A percentile compares a stretch with the other conserved stretches of the same genome.
Evolutionary conservation across 1,140 invertebrate species (phyloP).

Genomic region (Thaumetopoea pityocampa): DNA sequence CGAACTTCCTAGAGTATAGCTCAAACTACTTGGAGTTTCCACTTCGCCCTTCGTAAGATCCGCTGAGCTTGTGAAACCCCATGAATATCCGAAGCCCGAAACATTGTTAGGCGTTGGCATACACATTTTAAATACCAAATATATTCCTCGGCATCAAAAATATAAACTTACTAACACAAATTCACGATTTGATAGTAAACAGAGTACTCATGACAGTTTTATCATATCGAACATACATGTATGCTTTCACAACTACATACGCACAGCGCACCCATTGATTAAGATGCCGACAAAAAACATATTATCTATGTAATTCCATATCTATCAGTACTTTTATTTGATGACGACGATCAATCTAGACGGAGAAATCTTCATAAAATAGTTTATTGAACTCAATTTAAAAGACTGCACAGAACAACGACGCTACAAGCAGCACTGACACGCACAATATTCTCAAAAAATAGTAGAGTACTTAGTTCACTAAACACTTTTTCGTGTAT

Average conservation of each 20-base stretch:
- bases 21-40: slow-evolving; percentile 70
- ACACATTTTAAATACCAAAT: slow-evolving; percentile 65
- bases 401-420: slow-evolving; percentile 63
- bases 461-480: slow-evolving; percentile 15
- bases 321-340: slow-evolving; percentile 5
- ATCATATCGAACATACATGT: slow-evolving; percentile 59
- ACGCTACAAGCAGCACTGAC: slow-evolving; percentile 59
- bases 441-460: slow-evolving; percentile 48
- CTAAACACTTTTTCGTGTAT: slow-evolving; percentile 20
- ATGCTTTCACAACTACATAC: slow-evolving; percentile 68
- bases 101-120: slow-evolving; percentile 75
- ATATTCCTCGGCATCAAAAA: slow-evolving; percentile 37
- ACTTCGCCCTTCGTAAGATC: slow-evolving; percentile 72
- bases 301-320: slow-evolving; percentile 18
- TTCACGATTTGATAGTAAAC: slow-evolving; percentile 62
- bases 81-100: slow-evolving; percentile 71
- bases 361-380: slow-evolving; percentile 33
- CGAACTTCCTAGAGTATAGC: slow-evolving; percentile 71
- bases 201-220: slow-evolving; percentile 68
- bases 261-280: slow-evolving; percentile 59
- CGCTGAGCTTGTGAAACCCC: slow-evolving; percentile 70
- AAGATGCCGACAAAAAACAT: slow-evolving; percentile 35
- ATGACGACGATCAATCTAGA: slow-evolving; percentile 5
- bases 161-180: slow-evolving; percentile 61
- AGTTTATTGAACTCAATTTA: slow-evolving; percentile 49